phyloP scores from a whole-genome alignment of 2,797 vertebrate species.

The Psittacula derbiana region DNA sequence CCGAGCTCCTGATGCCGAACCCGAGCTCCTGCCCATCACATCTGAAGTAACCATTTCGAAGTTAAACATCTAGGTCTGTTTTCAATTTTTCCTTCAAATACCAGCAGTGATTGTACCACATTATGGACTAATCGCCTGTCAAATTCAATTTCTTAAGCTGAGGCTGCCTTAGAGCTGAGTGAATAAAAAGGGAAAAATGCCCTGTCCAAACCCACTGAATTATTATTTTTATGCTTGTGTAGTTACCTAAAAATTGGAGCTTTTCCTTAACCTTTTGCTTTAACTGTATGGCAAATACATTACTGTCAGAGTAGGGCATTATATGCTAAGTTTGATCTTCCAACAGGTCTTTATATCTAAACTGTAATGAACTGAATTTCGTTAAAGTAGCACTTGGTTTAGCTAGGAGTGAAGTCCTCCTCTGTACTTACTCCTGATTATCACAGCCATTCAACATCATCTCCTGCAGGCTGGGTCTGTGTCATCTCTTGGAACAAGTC shows the following conservation, averaged over 20 bases:
- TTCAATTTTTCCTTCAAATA: slow-evolving; percentile 65
- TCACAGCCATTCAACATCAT: neutral
- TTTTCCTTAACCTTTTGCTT: slow-evolving; percentile 35
- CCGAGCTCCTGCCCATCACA: neutral
- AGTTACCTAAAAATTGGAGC: slow-evolving; percentile 19
- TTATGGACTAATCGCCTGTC: slow-evolving; percentile 69
- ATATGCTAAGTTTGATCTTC: slow-evolving; percentile 19
- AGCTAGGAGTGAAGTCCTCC: neutral
- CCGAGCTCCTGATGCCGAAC: neutral
- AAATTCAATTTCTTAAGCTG: slow-evolving; percentile 71
- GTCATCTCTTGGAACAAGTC: neutral
- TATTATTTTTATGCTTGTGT: slow-evolving; percentile 40
- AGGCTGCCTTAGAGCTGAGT: slow-evolving; percentile 45
- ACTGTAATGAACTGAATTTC: neutral
- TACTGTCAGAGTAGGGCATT: slow-evolving; percentile 29
- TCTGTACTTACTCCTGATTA: neutral
- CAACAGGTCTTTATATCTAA: neutral
- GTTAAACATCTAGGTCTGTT: slow-evolving; percentile 49
- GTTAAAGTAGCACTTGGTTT: neutral
- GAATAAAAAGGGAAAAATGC: slow-evolving; percentile 54
- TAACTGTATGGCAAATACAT: slow-evolving; percentile 18
- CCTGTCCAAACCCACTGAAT: slow-evolving; percentile 34
- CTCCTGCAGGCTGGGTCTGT: neutral
- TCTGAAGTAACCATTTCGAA: slow-evolving; percentile 28
- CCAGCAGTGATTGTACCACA: slow-evolving; percentile 50